These are phyloP conservation scores for Dromaius novaehollandiae DNA, from an alignment of 2,113 vertebrate species.

Conservation along the genomic window DNA sequence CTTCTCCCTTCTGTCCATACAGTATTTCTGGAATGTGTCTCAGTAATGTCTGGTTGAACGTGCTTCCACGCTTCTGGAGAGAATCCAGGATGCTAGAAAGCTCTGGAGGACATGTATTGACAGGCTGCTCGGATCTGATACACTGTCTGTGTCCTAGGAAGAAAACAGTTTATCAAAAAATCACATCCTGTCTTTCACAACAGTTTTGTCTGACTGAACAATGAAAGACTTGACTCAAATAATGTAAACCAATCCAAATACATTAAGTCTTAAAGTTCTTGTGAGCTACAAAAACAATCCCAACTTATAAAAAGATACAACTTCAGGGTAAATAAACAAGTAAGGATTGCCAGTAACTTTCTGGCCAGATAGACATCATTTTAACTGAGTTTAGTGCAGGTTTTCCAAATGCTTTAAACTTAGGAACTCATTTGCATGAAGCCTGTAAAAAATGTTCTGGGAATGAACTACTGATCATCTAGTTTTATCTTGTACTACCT, in stretches of 20 bases:
- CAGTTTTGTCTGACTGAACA: background rate
- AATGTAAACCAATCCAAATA: background rate
- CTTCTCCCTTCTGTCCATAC: background rate
- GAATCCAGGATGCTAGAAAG: background rate
- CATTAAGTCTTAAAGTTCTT: background rate
- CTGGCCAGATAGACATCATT: background rate
- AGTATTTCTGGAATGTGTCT: background rate
- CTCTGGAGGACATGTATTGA: background rate
- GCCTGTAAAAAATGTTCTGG: background rate
- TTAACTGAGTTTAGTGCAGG: background rate
- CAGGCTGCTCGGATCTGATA: background rate
- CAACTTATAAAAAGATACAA: background rate
- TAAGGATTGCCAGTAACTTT: background rate
- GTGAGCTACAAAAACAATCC: background rate
- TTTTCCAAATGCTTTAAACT: background rate
- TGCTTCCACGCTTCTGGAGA: background rate
- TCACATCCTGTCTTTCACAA: background rate
- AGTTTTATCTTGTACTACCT: background rate
- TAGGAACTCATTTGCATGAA: background rate
- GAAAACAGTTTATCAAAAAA: background rate
- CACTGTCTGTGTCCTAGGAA: accelerated
- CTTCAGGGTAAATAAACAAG: background rate
- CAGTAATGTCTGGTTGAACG: background rate
- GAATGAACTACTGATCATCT: background rate
- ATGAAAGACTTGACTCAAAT: background rate